Conservation (phyloP, 2,888 invertebrate species). For the Orthonevra nobilis region DNA sequence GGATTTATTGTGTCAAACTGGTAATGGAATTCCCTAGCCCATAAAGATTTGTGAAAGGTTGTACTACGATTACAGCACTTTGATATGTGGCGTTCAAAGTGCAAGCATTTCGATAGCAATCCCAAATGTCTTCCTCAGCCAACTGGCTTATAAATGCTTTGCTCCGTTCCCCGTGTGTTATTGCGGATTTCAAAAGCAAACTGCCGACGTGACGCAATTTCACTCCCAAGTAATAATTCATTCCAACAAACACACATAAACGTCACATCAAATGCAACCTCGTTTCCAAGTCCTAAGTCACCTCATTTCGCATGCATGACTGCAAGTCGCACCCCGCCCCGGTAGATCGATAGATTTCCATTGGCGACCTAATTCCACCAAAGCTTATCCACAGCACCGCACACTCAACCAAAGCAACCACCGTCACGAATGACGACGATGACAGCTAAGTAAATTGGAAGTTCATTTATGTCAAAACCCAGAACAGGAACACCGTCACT, state of each 20-base stretch:
- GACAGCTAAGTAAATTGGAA: slow-evolving; percentile 59
- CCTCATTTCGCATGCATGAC: slow-evolving; percentile 48
- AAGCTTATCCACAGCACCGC: slow-evolving; percentile 8
- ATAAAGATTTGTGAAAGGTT: no score
- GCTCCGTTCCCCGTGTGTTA: no score
- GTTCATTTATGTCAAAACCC: slow-evolving; percentile 51
- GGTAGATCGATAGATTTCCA: slow-evolving; percentile 42
- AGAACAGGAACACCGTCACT: slow-evolving; percentile 1
- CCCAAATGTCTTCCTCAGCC: no score
- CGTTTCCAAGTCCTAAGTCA: slow-evolving; percentile 8
- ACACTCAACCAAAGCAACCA: not conserved
- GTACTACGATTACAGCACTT: no score
- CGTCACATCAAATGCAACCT: slow-evolving; percentile 3
- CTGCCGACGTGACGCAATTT: slow-evolving; percentile 4
- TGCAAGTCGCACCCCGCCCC: slow-evolving; percentile 38
- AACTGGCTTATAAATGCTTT: no score
- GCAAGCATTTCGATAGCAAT: no score
- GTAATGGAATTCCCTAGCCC: no score
- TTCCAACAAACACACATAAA: not conserved
- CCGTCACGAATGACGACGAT: slow-evolving; percentile 24
- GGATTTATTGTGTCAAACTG: no score
- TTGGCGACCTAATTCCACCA: slow-evolving; percentile 43
- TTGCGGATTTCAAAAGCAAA: no score
- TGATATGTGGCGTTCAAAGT: no score
- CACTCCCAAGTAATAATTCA: slow-evolving; percentile 2